A percentile compares a stretch with the other conserved stretches of the same genome.
These are phyloP conservation scores for Heterotis niloticus DNA, from an alignment of 2,113 vertebrate genomes.

Conservation along the genomic window DNA sequence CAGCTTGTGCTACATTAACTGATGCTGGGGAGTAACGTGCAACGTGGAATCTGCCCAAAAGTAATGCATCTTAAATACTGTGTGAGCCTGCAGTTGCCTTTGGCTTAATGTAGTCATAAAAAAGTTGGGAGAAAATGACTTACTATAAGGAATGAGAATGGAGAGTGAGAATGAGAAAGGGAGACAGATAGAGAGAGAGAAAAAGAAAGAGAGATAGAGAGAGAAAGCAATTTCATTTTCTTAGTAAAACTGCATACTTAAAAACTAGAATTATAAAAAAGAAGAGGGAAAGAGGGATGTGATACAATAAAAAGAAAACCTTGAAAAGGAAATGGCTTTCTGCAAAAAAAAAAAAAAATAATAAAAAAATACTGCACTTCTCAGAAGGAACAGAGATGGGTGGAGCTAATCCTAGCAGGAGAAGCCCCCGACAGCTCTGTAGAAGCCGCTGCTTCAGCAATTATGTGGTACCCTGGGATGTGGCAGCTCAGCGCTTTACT, in stretches of 20 bases:
- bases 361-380: conserved; percentile 37
- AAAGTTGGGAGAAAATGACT: conserved; percentile 44
- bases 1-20: conserved; percentile 33
- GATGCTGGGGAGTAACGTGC: conserved; percentile 36
- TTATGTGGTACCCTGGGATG: conserved; percentile 49
- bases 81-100: conserved; percentile 34
- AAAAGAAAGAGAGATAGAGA: not conserved
- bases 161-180: conserved; percentile 2
- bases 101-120: conserved; percentile 41
- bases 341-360: too few species aligned
- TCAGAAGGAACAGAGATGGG: conserved; percentile 40
- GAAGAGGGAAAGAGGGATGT: conserved; percentile 28
- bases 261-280: conserved; percentile 34
- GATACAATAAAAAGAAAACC: conserved; percentile 38
- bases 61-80: conserved; percentile 45
- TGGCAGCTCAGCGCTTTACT: conserved; percentile 43
- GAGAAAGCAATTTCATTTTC: conserved; percentile 36
- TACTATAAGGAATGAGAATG: conserved; percentile 17
- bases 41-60: conserved; percentile 26
- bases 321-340: conserved; percentile 28
- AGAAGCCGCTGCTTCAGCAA: conserved; percentile 61
- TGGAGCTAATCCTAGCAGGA: conserved; percentile 50
- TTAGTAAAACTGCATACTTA: conserved; percentile 39
- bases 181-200: not conserved
- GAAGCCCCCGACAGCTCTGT: conserved; percentile 47